Percentiles rank a stretch among this genome's conserved stretches.
These are phyloP conservation scores for Cyprinodon variegatus DNA, from an alignment of 2,113 vertebrate species.

Conservation along the genomic window DNA sequence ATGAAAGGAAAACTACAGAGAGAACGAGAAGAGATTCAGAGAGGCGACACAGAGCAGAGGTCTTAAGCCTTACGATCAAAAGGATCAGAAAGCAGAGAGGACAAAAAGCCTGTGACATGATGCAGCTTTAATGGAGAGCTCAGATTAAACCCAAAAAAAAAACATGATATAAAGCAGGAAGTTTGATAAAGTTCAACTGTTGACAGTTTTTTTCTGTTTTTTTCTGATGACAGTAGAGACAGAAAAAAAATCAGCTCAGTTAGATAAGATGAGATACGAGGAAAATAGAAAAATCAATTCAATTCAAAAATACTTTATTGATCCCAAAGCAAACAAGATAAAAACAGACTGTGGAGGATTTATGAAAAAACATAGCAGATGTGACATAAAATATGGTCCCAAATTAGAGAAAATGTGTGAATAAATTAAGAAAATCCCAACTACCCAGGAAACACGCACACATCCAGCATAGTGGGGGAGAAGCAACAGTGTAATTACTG, in stretches of 20 bases:
- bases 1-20: slow-evolving; percentile 47
- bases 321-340: background rate
- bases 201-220: background rate
- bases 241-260: slow-evolving; percentile 10
- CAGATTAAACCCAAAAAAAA: slow-evolving; percentile 39
- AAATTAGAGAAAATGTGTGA: background rate
- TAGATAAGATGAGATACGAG: background rate
- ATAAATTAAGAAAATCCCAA: slow-evolving; percentile 6
- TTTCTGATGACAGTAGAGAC: slow-evolving; percentile 17
- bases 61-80: slow-evolving; percentile 32
- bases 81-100: slow-evolving; percentile 25
- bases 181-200: slow-evolving; percentile 11
- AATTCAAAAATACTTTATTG: too few species aligned
- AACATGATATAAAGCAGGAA: background rate
- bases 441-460: background rate
- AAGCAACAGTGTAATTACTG: slow-evolving; percentile 43
- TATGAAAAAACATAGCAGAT: background rate
- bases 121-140: background rate
- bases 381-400: background rate
- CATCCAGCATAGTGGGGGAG: background rate
- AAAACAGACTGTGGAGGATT: background rate
- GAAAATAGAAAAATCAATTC: background rate
- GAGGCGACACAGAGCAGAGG: slow-evolving; percentile 24
- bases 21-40: slow-evolving; percentile 23
- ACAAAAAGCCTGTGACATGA: background rate